Percentiles rank a stretch among this genome's conserved stretches.
Evolutionary conservation across 2,797 vertebrate species (phyloP).

Genomic region (Enteromius paludinosus): DNA sequence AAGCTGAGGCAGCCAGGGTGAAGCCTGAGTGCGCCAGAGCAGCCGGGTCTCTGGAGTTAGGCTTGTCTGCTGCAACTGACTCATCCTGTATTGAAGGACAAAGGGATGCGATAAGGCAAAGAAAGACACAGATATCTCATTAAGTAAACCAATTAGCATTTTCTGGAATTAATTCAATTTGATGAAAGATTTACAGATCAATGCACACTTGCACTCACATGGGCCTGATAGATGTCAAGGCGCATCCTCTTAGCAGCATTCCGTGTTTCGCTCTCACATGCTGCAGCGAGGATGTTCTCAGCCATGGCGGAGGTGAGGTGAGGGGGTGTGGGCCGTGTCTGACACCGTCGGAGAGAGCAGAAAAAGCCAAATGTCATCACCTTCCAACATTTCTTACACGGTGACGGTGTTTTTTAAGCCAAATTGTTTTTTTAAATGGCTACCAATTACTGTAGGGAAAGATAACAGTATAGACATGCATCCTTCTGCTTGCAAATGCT

Average conservation of each 20-base stretch:
- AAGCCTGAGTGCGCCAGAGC: constrained; percentile 87
- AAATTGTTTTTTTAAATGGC: neutral
- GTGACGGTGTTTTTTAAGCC: neutral
- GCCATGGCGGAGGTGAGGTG: constrained; percentile 99
- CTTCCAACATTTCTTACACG: neutral
- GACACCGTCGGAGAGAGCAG: constrained; percentile 45
- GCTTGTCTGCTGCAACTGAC: constrained; percentile 84
- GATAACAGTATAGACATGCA: neutral
- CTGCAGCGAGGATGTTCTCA: constrained; percentile 96
- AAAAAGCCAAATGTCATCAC: constrained; percentile 33
- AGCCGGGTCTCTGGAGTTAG: constrained; percentile 83
- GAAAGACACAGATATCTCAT: constrained; percentile 6
- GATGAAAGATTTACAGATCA: constrained; percentile 2
- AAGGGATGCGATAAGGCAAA: neutral
- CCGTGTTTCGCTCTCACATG: constrained; percentile 95
- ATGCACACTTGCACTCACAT: constrained; percentile 66
- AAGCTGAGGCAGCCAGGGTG: constrained; percentile 89
- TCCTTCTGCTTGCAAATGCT: neutral
- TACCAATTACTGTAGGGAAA: neutral
- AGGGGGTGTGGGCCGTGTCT: constrained; percentile 95
- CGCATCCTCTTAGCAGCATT: constrained; percentile 99
- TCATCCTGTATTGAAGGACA: constrained; percentile 81
- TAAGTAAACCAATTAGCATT: neutral
- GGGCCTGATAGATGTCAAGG: constrained; percentile 90
- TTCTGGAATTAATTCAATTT: neutral